These are phyloP conservation scores for Macrosoma leucophasiata DNA, from an alignment of 2,888 invertebrate species.

Conservation along the genomic window DNA sequence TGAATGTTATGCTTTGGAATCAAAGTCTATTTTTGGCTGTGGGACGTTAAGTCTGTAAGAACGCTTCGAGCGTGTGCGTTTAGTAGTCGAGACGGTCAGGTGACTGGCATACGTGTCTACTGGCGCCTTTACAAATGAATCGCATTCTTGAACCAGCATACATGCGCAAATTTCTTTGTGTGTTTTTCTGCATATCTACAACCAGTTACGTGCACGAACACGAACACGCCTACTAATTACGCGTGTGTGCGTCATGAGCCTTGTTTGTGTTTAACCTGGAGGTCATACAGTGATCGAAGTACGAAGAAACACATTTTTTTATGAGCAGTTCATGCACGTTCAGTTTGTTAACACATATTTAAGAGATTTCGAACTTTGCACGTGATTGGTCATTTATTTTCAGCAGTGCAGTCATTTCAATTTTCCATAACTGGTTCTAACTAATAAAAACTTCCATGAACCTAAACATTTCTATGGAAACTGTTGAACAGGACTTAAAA, in stretches of 20 bases:
- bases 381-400: constrained; percentile 39
- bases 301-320: constrained; percentile 37
- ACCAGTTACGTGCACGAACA: constrained; percentile 42
- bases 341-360: constrained; percentile 40
- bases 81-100: constrained; percentile 47
- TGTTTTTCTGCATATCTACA: constrained; percentile 41
- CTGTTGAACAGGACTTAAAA: too few species aligned
- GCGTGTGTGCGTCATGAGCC: constrained; percentile 36
- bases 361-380: constrained; percentile 28
- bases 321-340: constrained; percentile 32
- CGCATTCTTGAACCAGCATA: constrained; percentile 45
- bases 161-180: constrained; percentile 36
- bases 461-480: too few species aligned
- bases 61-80: constrained; percentile 13
- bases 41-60: constrained; percentile 9
- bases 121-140: constrained; percentile 56
- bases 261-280: constrained; percentile 50
- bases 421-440: too few species aligned
- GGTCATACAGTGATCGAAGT: constrained; percentile 57
- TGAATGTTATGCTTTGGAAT: background rate
- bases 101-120: constrained; percentile 55
- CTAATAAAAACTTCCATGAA: too few species aligned
- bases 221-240: constrained; percentile 54
- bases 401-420: constrained; percentile 34
- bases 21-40: constrained; percentile 28